Percentiles rank a stretch among this genome's conserved stretches.
These are phyloP conservation scores for Mionectes macconnelli DNA, from an alignment of 2,113 vertebrate species.

Conservation along the genomic window DNA sequence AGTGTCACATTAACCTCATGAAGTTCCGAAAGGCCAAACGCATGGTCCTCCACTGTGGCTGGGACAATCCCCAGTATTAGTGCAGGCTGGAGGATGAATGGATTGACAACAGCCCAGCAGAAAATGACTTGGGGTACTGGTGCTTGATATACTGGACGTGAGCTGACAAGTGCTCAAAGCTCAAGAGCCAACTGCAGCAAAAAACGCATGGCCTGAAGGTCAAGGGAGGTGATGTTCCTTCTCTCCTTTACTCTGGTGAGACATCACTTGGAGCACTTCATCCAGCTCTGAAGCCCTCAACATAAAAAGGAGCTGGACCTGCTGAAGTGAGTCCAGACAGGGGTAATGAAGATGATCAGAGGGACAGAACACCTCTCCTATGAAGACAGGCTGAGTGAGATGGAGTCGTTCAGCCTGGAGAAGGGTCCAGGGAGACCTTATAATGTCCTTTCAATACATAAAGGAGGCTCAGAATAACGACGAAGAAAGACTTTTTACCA, in stretches of 20 bases:
- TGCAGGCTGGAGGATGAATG: background rate
- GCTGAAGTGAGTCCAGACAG: background rate
- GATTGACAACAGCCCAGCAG: background rate
- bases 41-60: background rate
- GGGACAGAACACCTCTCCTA: background rate
- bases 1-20: background rate
- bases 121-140: background rate
- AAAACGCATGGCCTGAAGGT: rapidly evolving
- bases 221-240: background rate
- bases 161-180: background rate
- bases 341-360: background rate
- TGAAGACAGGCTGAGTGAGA: background rate
- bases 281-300: background rate
- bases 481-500: background rate
- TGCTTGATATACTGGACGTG: rapidly evolving
- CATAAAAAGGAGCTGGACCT: background rate
- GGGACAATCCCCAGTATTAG: background rate
- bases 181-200: background rate
- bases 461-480: background rate
- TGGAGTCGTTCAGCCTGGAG: background rate
- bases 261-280: rapidly evolving
- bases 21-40: background rate
- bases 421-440: background rate
- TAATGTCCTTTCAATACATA: background rate
- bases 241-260: background rate